Conservation (phyloP, 2,888 invertebrate genomes). For the Drosophila pullipes region DNA sequence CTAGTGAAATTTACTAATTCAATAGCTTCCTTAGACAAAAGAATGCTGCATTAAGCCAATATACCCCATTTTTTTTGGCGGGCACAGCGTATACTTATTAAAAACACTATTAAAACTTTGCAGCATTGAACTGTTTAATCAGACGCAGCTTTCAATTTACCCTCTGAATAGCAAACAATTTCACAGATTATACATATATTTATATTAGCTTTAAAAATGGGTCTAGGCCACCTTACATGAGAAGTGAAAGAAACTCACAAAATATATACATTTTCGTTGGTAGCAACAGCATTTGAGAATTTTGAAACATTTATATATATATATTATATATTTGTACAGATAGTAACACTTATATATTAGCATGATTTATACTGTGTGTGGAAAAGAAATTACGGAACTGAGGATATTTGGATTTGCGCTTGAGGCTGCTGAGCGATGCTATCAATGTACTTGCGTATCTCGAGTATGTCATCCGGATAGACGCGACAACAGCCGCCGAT, state of each 20-base stretch:
- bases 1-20: not conserved
- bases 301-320: not conserved
- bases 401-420: constrained; percentile 38
- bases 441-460: constrained; percentile 87
- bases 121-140: not conserved
- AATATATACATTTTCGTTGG: not conserved
- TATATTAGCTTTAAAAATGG: not conserved
- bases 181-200: not conserved
- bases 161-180: not conserved
- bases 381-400: constrained; percentile 33
- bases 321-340: not conserved
- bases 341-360: constrained; percentile 27
- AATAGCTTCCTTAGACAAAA: not conserved
- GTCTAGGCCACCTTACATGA: not conserved
- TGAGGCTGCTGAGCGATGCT: constrained; percentile 43
- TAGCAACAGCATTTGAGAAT: not conserved
- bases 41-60: not conserved
- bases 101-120: not conserved
- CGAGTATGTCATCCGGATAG: constrained; percentile 91
- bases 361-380: constrained; percentile 21
- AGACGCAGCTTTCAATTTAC: not conserved
- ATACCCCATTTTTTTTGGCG: not conserved
- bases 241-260: not conserved
- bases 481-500: constrained; percentile 97
- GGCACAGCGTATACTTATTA: not conserved